Base-by-base conservation (phyloP, 2,113 vertebrate genomes). In the Anoura caudifer region DNA sequence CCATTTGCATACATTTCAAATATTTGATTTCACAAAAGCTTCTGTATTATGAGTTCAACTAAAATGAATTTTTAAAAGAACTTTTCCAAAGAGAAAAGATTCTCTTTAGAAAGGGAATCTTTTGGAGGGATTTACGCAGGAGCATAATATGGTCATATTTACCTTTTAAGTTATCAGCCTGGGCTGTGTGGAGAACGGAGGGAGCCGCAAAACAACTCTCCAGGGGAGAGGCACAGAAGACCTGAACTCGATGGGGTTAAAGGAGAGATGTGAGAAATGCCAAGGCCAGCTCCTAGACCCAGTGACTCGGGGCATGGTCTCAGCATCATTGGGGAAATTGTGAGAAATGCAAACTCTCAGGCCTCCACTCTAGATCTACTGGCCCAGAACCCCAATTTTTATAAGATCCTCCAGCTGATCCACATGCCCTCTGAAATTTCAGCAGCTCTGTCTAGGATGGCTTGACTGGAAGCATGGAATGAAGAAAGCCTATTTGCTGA, bases 1-100 rank as follows among this genome's bases (percentile, higher is more conserved):
- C 36, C 7, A 17, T 26, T 43, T n/a, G 26, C 9, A 19, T 10
- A 50, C 10, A 38, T 83, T 84, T 76, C 36, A 16, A 82, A 54
- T 72, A 43, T 1, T 67, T 38, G 14, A 45, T 85, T 70, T 95
- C 52, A 70, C 28, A 45, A 73, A 73, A 50, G 11, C 61, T 50
- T 90, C 45, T 80, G 52, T 33, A 72, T 59, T 81, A 31, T 63
- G 33, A 85, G 1, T 26, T 80, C 20, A 52, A 56, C 2, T n/a
- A 33, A 67, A 87, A 87, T 43, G 38, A 87, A 69, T 17, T 38
- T 75, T 77, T 72, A 63, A 91, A 90, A 59, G 70, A 73, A 61
- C 31, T 52, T n/a, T n/a, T n/a, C n/a, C n/a, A n/a, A n/a, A n/a
- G n/a, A n/a, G n/a, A n/a, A n/a, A n/a, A n/a, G n/a, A n/a, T n/a